Evolutionary conservation across 2,888 invertebrate genomes (phyloP).

Genomic region (Ophioninae sp.): DNA sequence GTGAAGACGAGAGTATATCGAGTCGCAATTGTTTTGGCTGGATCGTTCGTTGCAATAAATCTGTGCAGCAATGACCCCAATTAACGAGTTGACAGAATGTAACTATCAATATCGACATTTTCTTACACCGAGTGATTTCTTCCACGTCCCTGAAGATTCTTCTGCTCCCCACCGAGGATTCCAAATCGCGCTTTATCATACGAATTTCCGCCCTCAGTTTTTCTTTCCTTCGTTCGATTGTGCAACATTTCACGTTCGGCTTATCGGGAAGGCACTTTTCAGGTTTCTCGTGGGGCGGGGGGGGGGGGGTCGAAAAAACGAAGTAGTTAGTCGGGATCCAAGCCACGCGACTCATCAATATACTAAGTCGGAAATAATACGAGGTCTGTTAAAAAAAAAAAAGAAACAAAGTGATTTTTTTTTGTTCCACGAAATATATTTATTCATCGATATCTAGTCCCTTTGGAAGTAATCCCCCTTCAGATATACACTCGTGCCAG

Average conservation of each 20-base stretch:
- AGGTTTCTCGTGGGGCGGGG: conserved; percentile 53
- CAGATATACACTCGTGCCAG: no score
- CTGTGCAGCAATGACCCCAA: conserved; percentile 66
- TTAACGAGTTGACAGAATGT: conserved; percentile 60
- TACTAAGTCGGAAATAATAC: conserved; percentile 14
- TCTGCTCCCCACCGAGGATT: neutral
- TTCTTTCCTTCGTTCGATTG: conserved; percentile 38
- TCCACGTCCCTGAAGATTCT: conserved; percentile 17
- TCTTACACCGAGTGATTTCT: conserved; percentile 34
- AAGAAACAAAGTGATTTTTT: no score
- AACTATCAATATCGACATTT: conserved; percentile 60
- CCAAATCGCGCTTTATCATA: conserved; percentile 28
- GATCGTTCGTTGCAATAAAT: conserved; percentile 26
- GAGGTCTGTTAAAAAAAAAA: no score
- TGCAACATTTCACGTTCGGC: conserved; percentile 54
- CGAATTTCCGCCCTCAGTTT: neutral
- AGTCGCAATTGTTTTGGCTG: conserved; percentile 40
- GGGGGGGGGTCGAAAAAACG: conserved; percentile 7
- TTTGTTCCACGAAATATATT: no score
- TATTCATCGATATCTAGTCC: no score
- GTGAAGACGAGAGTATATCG: conserved; percentile 34
- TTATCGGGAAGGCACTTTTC: conserved; percentile 46
- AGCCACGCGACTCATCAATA: conserved; percentile 43
- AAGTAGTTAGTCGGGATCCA: conserved; percentile 48
- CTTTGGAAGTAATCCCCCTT: no score